Conservation (phyloP, 1,140 invertebrate genomes). For the Triops cancriformis region DNA sequence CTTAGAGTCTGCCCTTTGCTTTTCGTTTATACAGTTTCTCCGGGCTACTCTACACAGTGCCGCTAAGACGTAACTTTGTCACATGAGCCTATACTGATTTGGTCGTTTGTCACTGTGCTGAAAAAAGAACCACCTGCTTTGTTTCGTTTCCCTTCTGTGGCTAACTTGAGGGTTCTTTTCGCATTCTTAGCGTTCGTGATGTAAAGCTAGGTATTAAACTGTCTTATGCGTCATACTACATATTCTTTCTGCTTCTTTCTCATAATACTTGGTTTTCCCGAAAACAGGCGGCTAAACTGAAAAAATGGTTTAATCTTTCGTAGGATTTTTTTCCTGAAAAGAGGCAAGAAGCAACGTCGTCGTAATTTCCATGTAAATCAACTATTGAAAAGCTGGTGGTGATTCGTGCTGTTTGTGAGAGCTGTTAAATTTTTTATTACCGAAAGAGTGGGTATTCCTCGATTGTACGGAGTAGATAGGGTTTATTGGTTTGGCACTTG, state of each 20-base stretch:
- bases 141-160: background rate
- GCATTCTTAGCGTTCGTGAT: background rate
- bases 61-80: background rate
- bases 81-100: constrained; percentile 9
- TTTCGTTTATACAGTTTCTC: background rate
- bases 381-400: background rate
- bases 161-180: background rate
- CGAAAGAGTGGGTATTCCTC: background rate
- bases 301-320: no score
- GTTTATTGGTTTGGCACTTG: background rate
- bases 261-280: no score
- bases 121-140: background rate
- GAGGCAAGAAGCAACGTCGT: background rate
- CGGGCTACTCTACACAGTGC: background rate
- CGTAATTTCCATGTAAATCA: no score
- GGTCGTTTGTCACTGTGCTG: background rate
- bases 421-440: background rate
- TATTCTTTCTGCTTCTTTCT: no score
- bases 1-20: background rate
- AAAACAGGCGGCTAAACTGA: no score
- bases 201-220: background rate
- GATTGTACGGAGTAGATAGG: background rate
- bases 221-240: no score
- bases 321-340: no score
- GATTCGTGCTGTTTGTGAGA: background rate